Conservation (phyloP, 2,888 invertebrate genomes). For the Cantharis lateralis region DNA sequence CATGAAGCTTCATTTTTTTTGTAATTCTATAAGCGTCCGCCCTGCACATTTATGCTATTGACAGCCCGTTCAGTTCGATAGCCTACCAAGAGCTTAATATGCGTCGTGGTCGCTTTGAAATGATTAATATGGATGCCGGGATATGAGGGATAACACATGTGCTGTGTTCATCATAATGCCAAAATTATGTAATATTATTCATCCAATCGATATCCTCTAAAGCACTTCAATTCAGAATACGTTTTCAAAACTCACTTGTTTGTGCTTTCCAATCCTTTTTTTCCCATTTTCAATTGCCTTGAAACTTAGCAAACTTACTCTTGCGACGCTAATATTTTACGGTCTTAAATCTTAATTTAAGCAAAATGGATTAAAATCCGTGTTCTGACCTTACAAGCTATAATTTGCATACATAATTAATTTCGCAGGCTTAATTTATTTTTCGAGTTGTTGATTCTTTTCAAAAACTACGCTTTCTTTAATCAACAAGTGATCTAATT, state of each 20-base stretch:
- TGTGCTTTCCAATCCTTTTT: not conserved
- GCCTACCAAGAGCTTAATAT: constrained; percentile 27
- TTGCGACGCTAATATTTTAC: constrained; percentile 18
- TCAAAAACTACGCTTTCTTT: not conserved
- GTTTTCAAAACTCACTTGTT: not conserved
- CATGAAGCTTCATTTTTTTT: constrained; percentile 25
- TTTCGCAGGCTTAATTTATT: not conserved
- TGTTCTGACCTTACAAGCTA: constrained; percentile 9
- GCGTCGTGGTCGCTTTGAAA: constrained; percentile 18
- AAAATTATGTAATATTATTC: constrained; percentile 8
- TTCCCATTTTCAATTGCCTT: not conserved
- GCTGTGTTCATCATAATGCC: constrained; percentile 17
- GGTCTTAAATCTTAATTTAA: constrained; percentile 19
- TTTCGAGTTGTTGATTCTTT: too few species aligned
- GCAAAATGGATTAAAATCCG: constrained; percentile 9
- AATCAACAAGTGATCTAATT: not conserved
- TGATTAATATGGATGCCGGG: constrained; percentile 25
- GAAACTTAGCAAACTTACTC: not conserved
- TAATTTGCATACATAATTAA: constrained; percentile 19
- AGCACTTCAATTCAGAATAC: not conserved
- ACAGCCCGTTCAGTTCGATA: constrained; percentile 30
- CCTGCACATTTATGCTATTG: constrained; percentile 28
- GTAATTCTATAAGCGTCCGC: constrained; percentile 16
- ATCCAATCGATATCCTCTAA: not conserved
- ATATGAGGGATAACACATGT: constrained; percentile 29